Conservation (phyloP, 2,888 invertebrate genomes). For the Drosophila hamatofila region DNA sequence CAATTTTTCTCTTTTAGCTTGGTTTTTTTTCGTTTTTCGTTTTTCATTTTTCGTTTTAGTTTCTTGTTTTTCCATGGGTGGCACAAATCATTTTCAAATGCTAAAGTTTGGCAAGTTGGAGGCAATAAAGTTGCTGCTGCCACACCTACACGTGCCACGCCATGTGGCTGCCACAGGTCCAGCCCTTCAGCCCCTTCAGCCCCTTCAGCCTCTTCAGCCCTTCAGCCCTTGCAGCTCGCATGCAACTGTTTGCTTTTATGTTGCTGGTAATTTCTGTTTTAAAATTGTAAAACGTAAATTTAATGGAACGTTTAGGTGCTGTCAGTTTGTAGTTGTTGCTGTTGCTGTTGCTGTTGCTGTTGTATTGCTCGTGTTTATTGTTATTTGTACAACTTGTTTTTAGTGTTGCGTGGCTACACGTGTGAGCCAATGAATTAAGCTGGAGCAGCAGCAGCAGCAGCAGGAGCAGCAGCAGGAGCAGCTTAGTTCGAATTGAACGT, state of each 20-base stretch:
- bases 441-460: background rate
- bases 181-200: background rate
- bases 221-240: constrained; percentile 14
- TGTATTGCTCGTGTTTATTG: constrained; percentile 21
- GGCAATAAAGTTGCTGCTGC: constrained; percentile 74
- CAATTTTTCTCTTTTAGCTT: constrained; percentile 4
- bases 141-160: constrained; percentile 31
- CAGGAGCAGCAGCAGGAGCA: background rate
- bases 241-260: constrained; percentile 70
- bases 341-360: constrained; percentile 13
- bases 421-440: constrained; percentile 43
- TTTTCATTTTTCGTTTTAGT: background rate
- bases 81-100: constrained; percentile 77
- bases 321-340: constrained; percentile 38
- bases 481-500: background rate
- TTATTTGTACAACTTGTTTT: constrained; percentile 15
- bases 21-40: too few relatives aligned
- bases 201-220: background rate
- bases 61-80: constrained; percentile 4
- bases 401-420: constrained; percentile 20
- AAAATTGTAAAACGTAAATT: constrained; percentile 76
- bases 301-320: constrained; percentile 76
- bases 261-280: constrained; percentile 77
- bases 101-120: constrained; percentile 69
- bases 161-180: background rate